These are phyloP conservation scores for Drosophila differens DNA, from an alignment of 2,888 invertebrate species.

Conservation along the genomic window DNA sequence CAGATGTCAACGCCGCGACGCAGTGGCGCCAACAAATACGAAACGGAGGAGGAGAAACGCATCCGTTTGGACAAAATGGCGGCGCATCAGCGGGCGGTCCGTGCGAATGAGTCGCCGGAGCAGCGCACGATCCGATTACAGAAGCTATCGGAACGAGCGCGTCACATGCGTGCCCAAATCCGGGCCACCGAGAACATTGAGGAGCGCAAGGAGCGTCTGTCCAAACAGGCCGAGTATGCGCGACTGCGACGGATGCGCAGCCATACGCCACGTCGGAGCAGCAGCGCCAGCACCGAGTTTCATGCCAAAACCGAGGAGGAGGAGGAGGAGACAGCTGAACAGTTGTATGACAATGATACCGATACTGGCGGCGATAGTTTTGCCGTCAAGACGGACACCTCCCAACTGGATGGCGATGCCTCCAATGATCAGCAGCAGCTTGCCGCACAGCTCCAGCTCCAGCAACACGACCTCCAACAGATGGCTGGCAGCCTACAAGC, in stretches of 20 bases:
- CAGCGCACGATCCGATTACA: slow-evolving; percentile 83
- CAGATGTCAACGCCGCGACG: slow-evolving; percentile 70
- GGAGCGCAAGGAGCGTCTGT: slow-evolving; percentile 83
- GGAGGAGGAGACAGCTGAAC: slow-evolving; percentile 73
- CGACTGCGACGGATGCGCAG: slow-evolving; percentile 83
- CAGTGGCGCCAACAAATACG: slow-evolving; percentile 84
- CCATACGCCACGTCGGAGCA: slow-evolving; percentile 82
- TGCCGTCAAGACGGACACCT: slow-evolving; percentile 63
- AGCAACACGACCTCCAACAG: slow-evolving; percentile 73
- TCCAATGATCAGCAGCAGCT: slow-evolving; percentile 62
- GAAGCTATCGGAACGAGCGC: slow-evolving; percentile 84
- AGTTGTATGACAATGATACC: slow-evolving; percentile 80
- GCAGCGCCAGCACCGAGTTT: slow-evolving; percentile 74
- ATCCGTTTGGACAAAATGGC: slow-evolving; percentile 84
- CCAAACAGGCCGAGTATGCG: slow-evolving; percentile 85
- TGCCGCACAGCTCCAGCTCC: slow-evolving; percentile 56
- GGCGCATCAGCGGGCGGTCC: slow-evolving; percentile 83
- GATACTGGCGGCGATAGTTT: slow-evolving; percentile 57
- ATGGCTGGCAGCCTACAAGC: slow-evolving; percentile 52
- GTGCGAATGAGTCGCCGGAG: slow-evolving; percentile 84
- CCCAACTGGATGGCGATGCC: slow-evolving; percentile 59
- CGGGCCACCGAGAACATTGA: slow-evolving; percentile 83
- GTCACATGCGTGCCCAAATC: slow-evolving; percentile 83
- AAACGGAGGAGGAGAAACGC: slow-evolving; percentile 84
- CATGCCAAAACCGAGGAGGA: slow-evolving; percentile 71